Percentiles rank a stretch among this genome's conserved stretches.
Evolutionary conservation across 2,113 vertebrate species (phyloP).

Genomic region (Dipodomys merriami): DNA sequence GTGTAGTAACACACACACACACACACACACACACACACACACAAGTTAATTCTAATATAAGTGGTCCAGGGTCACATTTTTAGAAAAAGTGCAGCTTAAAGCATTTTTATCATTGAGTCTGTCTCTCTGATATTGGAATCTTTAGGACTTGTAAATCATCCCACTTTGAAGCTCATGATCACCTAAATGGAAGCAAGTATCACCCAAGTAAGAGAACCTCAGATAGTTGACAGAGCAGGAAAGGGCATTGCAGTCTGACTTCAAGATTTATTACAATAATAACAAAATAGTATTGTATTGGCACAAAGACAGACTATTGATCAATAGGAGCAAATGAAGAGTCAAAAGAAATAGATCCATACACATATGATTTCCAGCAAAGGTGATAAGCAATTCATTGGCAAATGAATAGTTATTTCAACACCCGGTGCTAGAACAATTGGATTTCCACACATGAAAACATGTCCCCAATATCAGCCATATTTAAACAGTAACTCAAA

Average conservation of each 20-base stretch:
- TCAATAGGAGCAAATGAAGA: neutral
- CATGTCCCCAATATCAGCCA: neutral
- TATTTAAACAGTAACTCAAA: conserved; percentile 23
- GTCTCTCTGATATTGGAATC: neutral
- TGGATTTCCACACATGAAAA: neutral
- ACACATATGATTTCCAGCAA: neutral
- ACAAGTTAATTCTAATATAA: neutral
- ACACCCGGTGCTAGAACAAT: neutral
- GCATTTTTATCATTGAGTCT: neutral
- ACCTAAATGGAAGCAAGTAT: neutral
- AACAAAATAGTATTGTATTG: neutral
- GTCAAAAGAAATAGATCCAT: neutral
- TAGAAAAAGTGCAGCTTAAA: neutral
- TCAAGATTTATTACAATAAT: neutral
- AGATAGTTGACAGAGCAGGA: neutral
- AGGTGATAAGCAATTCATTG: neutral
- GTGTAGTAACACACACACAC: neutral
- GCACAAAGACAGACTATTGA: neutral
- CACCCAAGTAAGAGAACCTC: neutral
- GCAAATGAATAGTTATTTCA: neutral
- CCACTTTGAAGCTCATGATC: neutral
- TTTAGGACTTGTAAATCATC: neutral
- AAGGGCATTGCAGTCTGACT: neutral
- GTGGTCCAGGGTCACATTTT: neutral
- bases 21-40: neutral